These are phyloP conservation scores for Heteractis magnifica DNA, from an alignment of 92 coral and sea anemone genomes.

Conservation along the genomic window DNA sequence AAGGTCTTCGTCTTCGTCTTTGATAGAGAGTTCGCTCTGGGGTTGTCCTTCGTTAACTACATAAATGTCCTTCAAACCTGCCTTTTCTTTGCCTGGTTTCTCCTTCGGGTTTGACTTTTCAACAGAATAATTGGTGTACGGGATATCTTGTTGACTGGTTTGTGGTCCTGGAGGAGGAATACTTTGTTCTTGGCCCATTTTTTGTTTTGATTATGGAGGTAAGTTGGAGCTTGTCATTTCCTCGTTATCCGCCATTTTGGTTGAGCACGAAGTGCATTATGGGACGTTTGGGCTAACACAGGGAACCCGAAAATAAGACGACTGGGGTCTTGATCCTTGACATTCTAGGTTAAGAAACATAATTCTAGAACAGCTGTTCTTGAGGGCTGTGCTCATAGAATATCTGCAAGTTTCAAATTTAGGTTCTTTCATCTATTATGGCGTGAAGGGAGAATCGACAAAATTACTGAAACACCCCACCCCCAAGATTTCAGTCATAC, in stretches of 20 bases:
- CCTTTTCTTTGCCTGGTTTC: constrained; percentile 42
- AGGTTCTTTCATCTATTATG: too few species aligned
- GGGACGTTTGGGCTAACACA: background rate
- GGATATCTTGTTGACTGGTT: constrained; percentile 38
- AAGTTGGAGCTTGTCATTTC: background rate
- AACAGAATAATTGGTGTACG: constrained; percentile 63
- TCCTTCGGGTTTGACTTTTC: constrained; percentile 49
- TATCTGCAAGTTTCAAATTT: too few species aligned
- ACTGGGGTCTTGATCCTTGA: background rate
- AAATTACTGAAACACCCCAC: too few species aligned
- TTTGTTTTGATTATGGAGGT: background rate
- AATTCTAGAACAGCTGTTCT: background rate
- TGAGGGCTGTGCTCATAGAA: background rate
- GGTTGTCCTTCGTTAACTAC: constrained; percentile 74
- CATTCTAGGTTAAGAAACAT: background rate
- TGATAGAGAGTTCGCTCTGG: constrained; percentile 13
- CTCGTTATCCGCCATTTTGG: constrained; percentile 50
- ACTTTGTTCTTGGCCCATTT: constrained; percentile 98
- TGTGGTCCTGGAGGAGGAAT: constrained; percentile 38
- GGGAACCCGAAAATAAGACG: background rate
- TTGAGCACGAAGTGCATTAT: constrained; percentile 15
- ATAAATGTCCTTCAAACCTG: constrained; percentile 78
- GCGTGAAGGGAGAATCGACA: too few species aligned
- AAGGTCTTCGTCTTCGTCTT: constrained; percentile 75
- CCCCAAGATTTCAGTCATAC: too few species aligned